Evolutionary conservation across 2,888 invertebrate species (phyloP).

Genomic region (Caenorhabditis sulstoni): DNA sequence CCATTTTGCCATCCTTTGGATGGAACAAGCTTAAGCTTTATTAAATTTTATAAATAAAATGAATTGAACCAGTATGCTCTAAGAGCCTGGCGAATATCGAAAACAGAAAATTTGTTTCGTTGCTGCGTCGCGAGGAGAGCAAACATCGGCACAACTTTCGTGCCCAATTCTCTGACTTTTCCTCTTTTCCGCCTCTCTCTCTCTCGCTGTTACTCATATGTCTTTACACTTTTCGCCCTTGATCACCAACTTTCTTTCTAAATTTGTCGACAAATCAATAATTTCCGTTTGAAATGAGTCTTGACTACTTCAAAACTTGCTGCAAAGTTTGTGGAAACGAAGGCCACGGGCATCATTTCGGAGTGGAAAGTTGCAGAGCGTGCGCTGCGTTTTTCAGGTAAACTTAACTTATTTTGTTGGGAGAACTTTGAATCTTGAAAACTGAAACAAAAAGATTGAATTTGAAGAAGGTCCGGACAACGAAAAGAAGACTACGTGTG

Average conservation of each 20-base stretch:
- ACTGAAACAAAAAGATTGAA: no score
- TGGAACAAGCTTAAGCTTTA: no score
- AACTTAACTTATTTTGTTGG: no score
- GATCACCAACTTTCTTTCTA: neutral
- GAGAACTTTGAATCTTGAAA: no score
- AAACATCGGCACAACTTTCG: constrained; percentile 6
- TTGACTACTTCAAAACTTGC: constrained; percentile 6
- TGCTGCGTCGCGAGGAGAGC: no score
- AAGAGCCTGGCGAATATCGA: no score
- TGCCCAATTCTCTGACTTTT: constrained; percentile 34
- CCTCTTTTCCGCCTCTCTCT: constrained; percentile 8
- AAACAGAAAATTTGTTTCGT: no score
- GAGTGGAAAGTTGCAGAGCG: constrained; percentile 41
- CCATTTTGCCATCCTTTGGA: no score
- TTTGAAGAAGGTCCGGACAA: neutral
- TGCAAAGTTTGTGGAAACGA: constrained; percentile 31
- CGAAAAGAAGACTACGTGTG: constrained; percentile 11
- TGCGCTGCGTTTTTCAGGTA: constrained; percentile 55
- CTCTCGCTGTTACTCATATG: neutral
- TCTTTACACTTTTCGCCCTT: neutral
- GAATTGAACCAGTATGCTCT: no score
- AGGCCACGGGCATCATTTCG: constrained; percentile 35
- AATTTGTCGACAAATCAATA: neutral
- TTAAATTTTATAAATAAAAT: no score
- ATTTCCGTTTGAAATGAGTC: constrained; percentile 8